Conservation (phyloP, 2,797 vertebrate species). For the Salarias fasciatus region DNA sequence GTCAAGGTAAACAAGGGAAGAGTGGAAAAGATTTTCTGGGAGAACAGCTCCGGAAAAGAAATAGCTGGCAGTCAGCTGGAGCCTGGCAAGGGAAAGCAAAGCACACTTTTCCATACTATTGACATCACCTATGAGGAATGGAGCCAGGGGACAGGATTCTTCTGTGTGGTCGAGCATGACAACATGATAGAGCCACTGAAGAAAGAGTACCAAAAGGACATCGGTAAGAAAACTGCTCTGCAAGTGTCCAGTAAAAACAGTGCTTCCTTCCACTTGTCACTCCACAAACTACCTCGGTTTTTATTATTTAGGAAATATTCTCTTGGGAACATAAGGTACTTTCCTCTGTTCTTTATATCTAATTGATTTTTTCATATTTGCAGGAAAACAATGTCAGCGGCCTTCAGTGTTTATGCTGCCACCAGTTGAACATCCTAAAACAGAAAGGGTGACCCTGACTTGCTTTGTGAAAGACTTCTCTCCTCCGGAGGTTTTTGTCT, state of each 20-base stretch:
- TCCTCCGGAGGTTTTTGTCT: conserved; percentile 71
- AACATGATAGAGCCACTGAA: rapidly evolving
- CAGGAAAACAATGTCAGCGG: conserved; percentile 23
- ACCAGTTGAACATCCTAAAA: conserved; percentile 58
- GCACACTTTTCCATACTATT: rapidly evolving
- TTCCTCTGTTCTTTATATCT: conserved; percentile 20
- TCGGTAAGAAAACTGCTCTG: conserved; percentile 58
- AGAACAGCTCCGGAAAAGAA: rapidly evolving
- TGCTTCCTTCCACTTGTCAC: not conserved
- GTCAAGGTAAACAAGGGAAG: rapidly evolving
- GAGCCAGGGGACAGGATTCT: conserved; percentile 1
- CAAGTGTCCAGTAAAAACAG: not conserved
- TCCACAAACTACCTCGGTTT: not conserved
- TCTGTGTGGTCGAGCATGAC: conserved; percentile 9
- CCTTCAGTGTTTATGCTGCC: conserved; percentile 76
- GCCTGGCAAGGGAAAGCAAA: rapidly evolving
- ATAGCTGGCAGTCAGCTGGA: rapidly evolving
- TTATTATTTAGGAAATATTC: not conserved
- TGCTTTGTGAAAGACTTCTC: conserved; percentile 81
- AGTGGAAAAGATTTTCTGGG: not conserved
- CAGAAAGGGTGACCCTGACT: conserved; percentile 67
- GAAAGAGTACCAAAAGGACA: conserved; percentile 6
- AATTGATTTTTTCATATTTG: conserved; percentile 66
- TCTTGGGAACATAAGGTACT: not conserved
- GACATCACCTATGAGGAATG: conserved; percentile 61